Base-by-base conservation (phyloP, 2,797 vertebrate genomes). In the Spondyliosoma cantharus region DNA sequence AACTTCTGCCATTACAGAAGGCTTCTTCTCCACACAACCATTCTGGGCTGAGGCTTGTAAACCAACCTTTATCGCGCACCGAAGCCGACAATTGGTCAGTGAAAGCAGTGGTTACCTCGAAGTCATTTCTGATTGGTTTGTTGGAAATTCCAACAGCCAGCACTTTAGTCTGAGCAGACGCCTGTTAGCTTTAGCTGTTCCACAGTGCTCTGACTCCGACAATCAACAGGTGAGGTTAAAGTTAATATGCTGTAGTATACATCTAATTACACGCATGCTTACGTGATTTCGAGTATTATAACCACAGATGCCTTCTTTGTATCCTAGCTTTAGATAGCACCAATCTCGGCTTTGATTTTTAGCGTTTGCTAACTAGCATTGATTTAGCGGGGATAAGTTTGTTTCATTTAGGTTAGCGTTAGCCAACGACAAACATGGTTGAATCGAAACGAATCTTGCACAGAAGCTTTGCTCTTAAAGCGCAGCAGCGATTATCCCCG, bases 221-320 rank as follows among this genome's bases (percentile, higher is more conserved):
- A 86, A 87, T 91, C 92, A 92, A 92, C 91, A 93, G 91, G 92
- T 93, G 80, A 27, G 88, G 70, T 68, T 60, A 9, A 5, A 78
- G n/a, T 60, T 67, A 5, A 27, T 11, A 24, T 24, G 29, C 7
- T 50, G 11, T 13, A 48, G 5, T 61, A 16, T n/a, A 6, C 17
- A 27, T 54, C 7, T 4, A 7, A 52, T 45, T 24, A 46, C 62
- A 42, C 2, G 48, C 5, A 52, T 3, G 14, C 1, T 17, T 14
- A 17, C 16, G 1, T 4, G 1, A 12, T 12, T 14, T n/a, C 0
- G 5, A 13, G 0, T 1, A 1, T 20, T 50, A 17, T 17, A 58
- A 3, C 0, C 1, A 1, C 17, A 14, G 65, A 32, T 19, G 8
- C 3, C 0, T 27, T 54, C 57, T 29, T 1, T 9, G 17, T 27